A percentile compares a stretch with the other conserved stretches of the same genome.
These are phyloP conservation scores for Herminia tarsipennalis DNA, from an alignment of 2,888 invertebrate genomes.

Conservation along the genomic window DNA sequence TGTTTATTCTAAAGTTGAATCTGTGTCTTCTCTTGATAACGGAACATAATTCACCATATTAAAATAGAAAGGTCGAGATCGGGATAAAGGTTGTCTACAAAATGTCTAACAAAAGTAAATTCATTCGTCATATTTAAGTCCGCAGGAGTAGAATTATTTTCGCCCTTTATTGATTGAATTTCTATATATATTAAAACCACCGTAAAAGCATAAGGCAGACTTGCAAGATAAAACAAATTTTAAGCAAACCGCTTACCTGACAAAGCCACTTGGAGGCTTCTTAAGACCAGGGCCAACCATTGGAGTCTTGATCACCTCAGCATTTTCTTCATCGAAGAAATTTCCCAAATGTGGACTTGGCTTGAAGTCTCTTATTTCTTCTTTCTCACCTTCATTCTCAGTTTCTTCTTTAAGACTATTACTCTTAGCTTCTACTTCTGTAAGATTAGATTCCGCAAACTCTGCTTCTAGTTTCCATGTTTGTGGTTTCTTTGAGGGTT, in stretches of 20 bases:
- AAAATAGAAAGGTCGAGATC: too few relatives aligned
- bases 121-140: too few relatives aligned
- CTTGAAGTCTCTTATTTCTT: conserved; percentile 66
- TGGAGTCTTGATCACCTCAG: conserved; percentile 35
- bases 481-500: conserved; percentile 45
- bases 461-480: conserved; percentile 65
- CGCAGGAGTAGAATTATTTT: too few relatives aligned
- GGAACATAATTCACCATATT: too few relatives aligned
- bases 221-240: too few relatives aligned
- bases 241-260: conserved; percentile 46
- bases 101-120: too few relatives aligned
- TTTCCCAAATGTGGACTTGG: conserved; percentile 82
- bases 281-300: conserved; percentile 39
- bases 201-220: too few relatives aligned
- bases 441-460: conserved; percentile 51
- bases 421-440: conserved; percentile 39
- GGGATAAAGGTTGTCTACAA: too few relatives aligned
- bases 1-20: too few relatives aligned
- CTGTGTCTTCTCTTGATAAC: too few relatives aligned
- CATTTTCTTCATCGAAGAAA: conserved; percentile 73
- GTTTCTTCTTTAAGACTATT: conserved; percentile 27
- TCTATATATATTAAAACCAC: too few relatives aligned
- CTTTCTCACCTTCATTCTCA: conserved; percentile 17
- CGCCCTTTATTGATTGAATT: too few relatives aligned
- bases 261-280: conserved; percentile 54